Evolutionary conservation across 2,797 vertebrate genomes (phyloP).

Genomic region (Antrozous pallidus): DNA sequence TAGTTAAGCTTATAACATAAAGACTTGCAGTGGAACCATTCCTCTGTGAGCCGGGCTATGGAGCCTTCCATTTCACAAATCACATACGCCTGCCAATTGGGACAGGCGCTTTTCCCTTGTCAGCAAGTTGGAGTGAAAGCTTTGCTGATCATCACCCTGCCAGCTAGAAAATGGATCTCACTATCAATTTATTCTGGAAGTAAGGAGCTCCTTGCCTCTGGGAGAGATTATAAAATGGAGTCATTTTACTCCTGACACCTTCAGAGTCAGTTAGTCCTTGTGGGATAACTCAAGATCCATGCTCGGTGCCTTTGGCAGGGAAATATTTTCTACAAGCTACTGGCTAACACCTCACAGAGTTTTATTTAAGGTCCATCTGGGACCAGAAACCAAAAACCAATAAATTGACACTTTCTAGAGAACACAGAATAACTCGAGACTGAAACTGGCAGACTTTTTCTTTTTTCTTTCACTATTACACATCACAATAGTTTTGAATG

Average conservation of each 20-base stretch:
- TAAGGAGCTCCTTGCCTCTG: conserved; percentile 59
- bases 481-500: neutral
- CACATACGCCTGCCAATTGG: conserved; percentile 25
- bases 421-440: conserved; percentile 55
- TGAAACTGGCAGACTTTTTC: neutral
- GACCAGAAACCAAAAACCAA: conserved; percentile 59
- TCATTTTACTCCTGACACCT: conserved; percentile 41
- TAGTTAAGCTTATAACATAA: neutral
- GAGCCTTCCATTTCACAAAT: conserved; percentile 56
- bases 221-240: conserved; percentile 65
- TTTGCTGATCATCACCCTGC: conserved; percentile 26
- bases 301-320: conserved; percentile 61
- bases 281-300: conserved; percentile 47
- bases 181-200: conserved; percentile 68
- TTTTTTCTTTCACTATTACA: conserved; percentile 6
- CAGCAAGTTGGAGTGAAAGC: conserved; percentile 15
- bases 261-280: conserved; percentile 44
- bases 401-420: conserved; percentile 58
- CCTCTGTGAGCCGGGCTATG: neutral
- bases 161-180: conserved; percentile 28
- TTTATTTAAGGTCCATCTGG: conserved; percentile 51
- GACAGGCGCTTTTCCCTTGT: conserved; percentile 36
- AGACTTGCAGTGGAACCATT: neutral
- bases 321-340: conserved; percentile 70
- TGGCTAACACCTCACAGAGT: conserved; percentile 64